phyloP scores from a whole-genome alignment of 2,888 invertebrate genomes.

The Nesidiocoris tenuis region DNA sequence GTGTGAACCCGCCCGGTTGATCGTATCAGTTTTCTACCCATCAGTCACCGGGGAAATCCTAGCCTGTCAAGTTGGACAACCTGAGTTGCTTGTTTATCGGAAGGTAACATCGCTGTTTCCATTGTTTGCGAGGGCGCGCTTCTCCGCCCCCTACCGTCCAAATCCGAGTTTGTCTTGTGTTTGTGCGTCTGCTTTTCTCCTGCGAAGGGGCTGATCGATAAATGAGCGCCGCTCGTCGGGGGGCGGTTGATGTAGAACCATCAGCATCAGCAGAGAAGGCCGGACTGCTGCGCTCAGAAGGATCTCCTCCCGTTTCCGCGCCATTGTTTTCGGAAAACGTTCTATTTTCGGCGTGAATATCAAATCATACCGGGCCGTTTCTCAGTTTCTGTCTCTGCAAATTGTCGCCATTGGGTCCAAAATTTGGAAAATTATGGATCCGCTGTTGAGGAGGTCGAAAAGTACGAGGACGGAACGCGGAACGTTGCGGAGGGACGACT shows the following conservation, averaged over 20 bases:
- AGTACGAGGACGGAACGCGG: slow-evolving; percentile 25
- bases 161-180: neutral
- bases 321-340: neutral
- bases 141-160: slow-evolving; percentile 3
- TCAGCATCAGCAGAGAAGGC: no score
- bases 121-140: slow-evolving; percentile 22
- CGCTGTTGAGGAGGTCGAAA: slow-evolving; percentile 32
- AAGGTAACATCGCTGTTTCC: slow-evolving; percentile 18
- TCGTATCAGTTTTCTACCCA: no score
- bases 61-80: slow-evolving; percentile 19
- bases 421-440: slow-evolving; percentile 15
- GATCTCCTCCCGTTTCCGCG: neutral
- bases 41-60: no score
- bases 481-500: slow-evolving; percentile 53
- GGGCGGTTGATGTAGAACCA: neutral
- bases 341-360: neutral
- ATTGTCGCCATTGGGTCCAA: neutral
- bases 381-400: no score
- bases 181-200: slow-evolving; percentile 6
- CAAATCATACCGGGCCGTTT: neutral
- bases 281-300: neutral
- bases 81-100: slow-evolving; percentile 25
- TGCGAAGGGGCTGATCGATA: slow-evolving; percentile 20
- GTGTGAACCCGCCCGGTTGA: no score
- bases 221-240: slow-evolving; percentile 3